phyloP scores from a whole-genome alignment of 1,140 invertebrate genomes.

The Aphelenchoides fujianensis region DNA sequence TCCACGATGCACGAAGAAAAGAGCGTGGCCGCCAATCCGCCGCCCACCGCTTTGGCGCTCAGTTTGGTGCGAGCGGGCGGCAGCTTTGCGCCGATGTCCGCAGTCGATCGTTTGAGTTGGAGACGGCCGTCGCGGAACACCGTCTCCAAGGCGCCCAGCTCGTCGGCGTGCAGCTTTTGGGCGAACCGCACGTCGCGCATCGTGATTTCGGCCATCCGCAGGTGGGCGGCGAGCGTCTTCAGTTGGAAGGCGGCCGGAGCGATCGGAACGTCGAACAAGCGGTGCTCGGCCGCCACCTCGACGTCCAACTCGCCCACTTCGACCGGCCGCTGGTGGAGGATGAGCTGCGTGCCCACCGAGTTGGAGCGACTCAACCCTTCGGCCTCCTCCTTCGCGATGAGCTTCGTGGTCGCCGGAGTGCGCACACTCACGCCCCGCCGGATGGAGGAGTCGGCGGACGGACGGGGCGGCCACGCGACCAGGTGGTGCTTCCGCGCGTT shows the following conservation, averaged over 20 bases:
- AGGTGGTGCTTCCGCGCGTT: not conserved
- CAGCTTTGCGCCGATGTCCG: not conserved
- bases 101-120: constrained; percentile 10
- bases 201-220: not conserved
- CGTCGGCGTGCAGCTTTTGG: not conserved
- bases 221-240: constrained; percentile 5
- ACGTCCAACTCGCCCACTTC: constrained; percentile 11
- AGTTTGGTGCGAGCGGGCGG: not conserved
- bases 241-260: constrained; percentile 15
- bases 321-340: not conserved
- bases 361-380: not conserved
- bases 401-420: not conserved
- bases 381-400: not conserved
- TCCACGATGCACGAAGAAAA: constrained; percentile 12
- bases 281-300: not conserved
- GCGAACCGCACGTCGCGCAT: constrained; percentile 2
- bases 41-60: not conserved
- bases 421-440: not conserved
- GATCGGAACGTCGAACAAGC: constrained; percentile 5
- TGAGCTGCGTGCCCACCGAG: not conserved
- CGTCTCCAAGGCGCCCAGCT: not conserved
- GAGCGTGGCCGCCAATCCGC: constrained; percentile 6
- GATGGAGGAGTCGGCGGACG: not conserved
- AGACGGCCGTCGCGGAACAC: not conserved
- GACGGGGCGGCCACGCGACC: not conserved